Evolutionary conservation across 2,113 vertebrate species (phyloP), one percentile per base, ranked within the genome.

Genomic region (Neodontobutis hainanensis): DNA sequence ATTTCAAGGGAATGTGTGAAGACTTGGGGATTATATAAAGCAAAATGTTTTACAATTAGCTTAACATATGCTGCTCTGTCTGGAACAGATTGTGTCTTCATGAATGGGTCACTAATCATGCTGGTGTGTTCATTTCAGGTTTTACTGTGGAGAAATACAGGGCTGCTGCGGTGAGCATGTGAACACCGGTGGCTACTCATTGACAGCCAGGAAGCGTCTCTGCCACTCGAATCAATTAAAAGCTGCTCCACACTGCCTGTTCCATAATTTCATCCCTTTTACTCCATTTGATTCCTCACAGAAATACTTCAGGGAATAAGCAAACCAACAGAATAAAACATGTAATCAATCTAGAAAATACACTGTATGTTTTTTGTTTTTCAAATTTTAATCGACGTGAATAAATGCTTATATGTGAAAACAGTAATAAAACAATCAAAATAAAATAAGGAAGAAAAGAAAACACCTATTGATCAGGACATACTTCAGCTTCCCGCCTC

Each of bases 141-240:
- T 57, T 63, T 48, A 14, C 49, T 44, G 19, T 19, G n/a, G 52
- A 55, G 50, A 4, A 61, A 11, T 38, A 35, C 16, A 53, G 48
- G 45, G 69, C 32, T 73, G 50, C 61, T 68, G 34, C 55, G 49
- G 49, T 36, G 5, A 61, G n/a, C 51, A 15, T 15, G 16, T n/a
- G 8, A n/a, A 5, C 40, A 16, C 11, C 38, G 59, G 8, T 38
- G 32, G 15, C 34, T 58, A 34, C 45, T 71, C 61, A 45, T 51
- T 49, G 19, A 36, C 36, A 68, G 65, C 62, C 55, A 57, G 27
- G 36, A 49, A 9, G 65, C 55, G 58, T 67, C 61, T 11, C 40
- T 62, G 58, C 32, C 38, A 11, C 15, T 34, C 11, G 46, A 68
- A 64, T 79, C 46, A 69, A 53, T 72, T 34, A 58, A 62, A n/a